Base-by-base conservation (phyloP, 2,888 invertebrate genomes). In the Rutpela maculata region DNA sequence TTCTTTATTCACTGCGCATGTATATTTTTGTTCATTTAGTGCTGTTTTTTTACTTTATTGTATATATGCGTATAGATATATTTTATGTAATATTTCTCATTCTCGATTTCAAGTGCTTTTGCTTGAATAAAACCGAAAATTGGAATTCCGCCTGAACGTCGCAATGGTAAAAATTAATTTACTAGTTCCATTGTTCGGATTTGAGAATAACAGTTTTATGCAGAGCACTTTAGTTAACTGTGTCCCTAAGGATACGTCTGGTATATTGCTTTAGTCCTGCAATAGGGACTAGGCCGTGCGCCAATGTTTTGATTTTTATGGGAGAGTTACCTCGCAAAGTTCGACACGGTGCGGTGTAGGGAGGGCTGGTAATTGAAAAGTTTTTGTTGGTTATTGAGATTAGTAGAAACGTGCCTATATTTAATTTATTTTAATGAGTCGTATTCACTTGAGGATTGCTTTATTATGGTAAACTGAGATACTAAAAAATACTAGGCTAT, bases 231-330 rank as follows among this genome's bases (percentile, higher is more conserved):
- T 56, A 63, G 72, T 72, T 72, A 72, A 72, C 72, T 55, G 63
- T 18, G 72, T 72, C 72, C 72, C 72, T 19, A 72, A 72, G 72
- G 72, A 72, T 72, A 18, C n/a, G 15, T 63, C 35, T 22, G 35
- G 69, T 69, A 38, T 70, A 70, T 76, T 73, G 74, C 80, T 69
- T 74, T 43, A 65, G 73, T 70, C 75, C 59, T 70, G 35, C 60
- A 66, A 50, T 50, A 35, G 65, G 50, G 56, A 31, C 56, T 38
- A n/a, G 60, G 60, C 76, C 81, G 80, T 82, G 83, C 85, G 86
- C 85, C 87, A 86, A 86, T 88, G 88, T 89, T 89, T 88, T 89
- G 88, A 88, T 89, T 88, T 88, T 89, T 89, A 87, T 89, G 89
- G 89, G 89, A 89, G 88, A 88, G 86, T 88, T 87, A 84, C 84